Evolutionary conservation across 64 coral and sea anemone genomes (phyloP), one percentile per base, ranked within the genome.

Genomic region (Catalaphyllia jardinei): DNA sequence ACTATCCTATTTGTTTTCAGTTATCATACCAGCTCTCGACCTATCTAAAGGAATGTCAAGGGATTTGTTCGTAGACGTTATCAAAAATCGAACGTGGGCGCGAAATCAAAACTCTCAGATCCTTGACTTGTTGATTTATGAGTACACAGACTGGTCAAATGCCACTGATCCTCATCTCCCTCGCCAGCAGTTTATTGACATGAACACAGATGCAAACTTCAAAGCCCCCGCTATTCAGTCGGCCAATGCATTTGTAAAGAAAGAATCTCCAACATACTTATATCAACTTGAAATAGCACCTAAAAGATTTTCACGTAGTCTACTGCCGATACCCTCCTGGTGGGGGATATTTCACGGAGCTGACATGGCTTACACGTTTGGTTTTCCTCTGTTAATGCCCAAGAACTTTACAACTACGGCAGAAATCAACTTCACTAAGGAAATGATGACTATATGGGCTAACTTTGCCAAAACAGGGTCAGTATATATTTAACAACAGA

Each of bases 131-230:
- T 73, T 96, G 2, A 80, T 88, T 42, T 89, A 91, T 60, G 55
- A 92, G 63, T 96, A 96, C 39, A 86, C 90, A 14, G 90, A 96
- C 27, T 96, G 94, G 94, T 62, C 52, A 12, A 96, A 96, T 31
- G 60, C 54, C 17, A 69, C 78, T 38, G 83, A 92, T 75, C 86
- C 87, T 39, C 73, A 80, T 50, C 57, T 89, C 18, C 77, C 87
- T 17, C 62, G 94, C 30, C 79, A 91, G 65, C 79, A 89, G 7
- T 96, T 88, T 55, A 65, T 96, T 0, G 88, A 96, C 72, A 24
- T 96, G 19, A 29, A 76, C 8, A 87, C 90, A 4, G 94, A 96
- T 54, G 71, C 90, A 2, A 78, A 62, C 27, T 96, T 91, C 35
- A 96, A 75, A 71, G 90, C 94, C 7, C 94, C 94, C 18, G 86